Evolutionary conservation across 2,113 vertebrate genomes (phyloP), one percentile per base, ranked within the genome.

Genomic region (Lathamus discolor): DNA sequence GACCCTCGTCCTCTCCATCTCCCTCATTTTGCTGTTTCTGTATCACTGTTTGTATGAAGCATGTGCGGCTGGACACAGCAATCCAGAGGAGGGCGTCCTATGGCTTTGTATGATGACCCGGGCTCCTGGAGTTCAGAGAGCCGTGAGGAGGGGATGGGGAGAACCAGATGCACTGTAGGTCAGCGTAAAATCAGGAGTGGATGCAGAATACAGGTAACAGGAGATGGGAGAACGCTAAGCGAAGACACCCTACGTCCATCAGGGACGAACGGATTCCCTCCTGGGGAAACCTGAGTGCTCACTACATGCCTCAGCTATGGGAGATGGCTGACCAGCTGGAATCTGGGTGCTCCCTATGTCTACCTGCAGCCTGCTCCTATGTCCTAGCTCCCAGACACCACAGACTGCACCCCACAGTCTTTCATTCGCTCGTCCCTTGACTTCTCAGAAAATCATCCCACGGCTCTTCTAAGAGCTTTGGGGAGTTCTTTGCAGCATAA

Each of bases 1-100:
- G 33, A 5, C 11, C 8, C 10, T 41, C 6, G 3, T 19, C 37
- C 55, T 59, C 46, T n/a, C 39, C 43, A 9, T 3, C 31, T 6
- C 29, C 70, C 13, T 44, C 7, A 3, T 3, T 27, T 1, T 11
- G 29, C 0, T 10, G 66, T 17, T 27, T 7, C 16, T 4, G 29
- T 10, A 10, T 6, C 33, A 6, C 57, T 1, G 24, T 4, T 9
- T 1, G 16, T 1, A 63, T 0, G 29, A 2, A 22, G 66, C 9
- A 6, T 4, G 2, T 0, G 77, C 57, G 37, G 46, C 81, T 1
- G 59, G 94, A 35, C 85, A 2, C 78, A 74, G 83, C 54, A 27
- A 37, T 89, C 96, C 96, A 76, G 96, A 66, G 59, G 95, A 95
- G 92, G 96, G 96, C 96, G 96, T 96, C 13, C 94, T 49, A 12